Evolutionary conservation across 64 coral and sea anemone species (phyloP).

Genomic region (Anthopleura sola): DNA sequence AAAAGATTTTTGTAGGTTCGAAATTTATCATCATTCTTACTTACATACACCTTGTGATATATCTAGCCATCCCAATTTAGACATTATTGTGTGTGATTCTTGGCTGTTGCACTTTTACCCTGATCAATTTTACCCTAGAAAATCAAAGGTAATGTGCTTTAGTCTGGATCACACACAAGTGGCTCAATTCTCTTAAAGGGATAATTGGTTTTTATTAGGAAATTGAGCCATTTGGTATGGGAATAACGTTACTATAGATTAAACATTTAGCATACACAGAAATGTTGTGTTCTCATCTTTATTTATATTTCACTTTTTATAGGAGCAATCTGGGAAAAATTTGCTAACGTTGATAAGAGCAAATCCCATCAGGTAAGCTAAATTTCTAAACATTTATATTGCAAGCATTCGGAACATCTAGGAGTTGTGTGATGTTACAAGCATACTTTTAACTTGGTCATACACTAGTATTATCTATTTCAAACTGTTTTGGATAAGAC

Average conservation of each 20-base stretch:
- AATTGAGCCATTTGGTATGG: slow-evolving; percentile 17
- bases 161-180: background rate
- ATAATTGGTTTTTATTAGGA: background rate
- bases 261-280: background rate
- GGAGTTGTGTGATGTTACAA: too few species aligned
- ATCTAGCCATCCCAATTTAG: background rate
- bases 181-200: background rate
- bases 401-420: too few species aligned
- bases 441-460: too few species aligned
- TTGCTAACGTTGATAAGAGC: slow-evolving; percentile 83
- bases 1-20: background rate
- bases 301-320: slow-evolving; percentile 13
- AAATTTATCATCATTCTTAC: background rate
- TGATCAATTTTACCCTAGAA: background rate
- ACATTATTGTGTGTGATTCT: background rate
- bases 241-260: background rate
- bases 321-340: slow-evolving; percentile 80
- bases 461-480: too few species aligned
- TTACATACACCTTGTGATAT: background rate
- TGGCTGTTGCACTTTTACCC: background rate
- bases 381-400: background rate
- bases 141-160: background rate
- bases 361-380: slow-evolving; percentile 87
- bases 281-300: background rate
- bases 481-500: too few species aligned